phyloP scores from a whole-genome alignment of 2,888 invertebrate genomes.

The Exocentrus adspersus region DNA sequence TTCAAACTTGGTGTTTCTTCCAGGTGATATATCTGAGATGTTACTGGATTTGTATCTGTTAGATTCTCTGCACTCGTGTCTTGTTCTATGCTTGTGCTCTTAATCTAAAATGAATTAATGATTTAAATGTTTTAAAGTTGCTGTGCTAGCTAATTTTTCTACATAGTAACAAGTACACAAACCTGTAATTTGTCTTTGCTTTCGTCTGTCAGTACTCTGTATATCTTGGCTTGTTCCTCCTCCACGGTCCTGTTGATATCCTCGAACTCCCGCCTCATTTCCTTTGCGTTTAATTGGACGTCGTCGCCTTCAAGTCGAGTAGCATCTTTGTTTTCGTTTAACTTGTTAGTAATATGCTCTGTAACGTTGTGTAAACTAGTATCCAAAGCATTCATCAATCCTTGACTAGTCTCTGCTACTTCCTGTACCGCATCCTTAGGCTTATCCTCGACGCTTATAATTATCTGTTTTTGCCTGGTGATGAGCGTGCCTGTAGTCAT shows the following conservation, averaged over 20 bases:
- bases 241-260: not conserved
- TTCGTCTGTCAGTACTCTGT: not conserved
- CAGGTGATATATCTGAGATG: too few relatives aligned
- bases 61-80: too few relatives aligned
- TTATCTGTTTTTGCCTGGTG: not conserved
- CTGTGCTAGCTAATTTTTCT: too few relatives aligned
- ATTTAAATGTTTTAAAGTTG: too few relatives aligned
- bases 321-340: not conserved
- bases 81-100: too few relatives aligned
- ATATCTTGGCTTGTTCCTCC: not conserved
- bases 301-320: not conserved
- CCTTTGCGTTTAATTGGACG: not conserved
- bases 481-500: not conserved
- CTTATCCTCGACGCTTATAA: not conserved
- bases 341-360: not conserved
- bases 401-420: not conserved
- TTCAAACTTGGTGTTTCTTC: too few relatives aligned
- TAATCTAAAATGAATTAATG: too few relatives aligned
- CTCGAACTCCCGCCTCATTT: not conserved
- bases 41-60: too few relatives aligned
- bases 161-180: too few relatives aligned
- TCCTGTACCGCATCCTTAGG: not conserved
- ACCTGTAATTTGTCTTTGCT: not conserved
- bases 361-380: not conserved
- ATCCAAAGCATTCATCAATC: not conserved